phyloP scores from a whole-genome alignment of 1,140 invertebrate genomes.

The Lasioglossum albipes region DNA sequence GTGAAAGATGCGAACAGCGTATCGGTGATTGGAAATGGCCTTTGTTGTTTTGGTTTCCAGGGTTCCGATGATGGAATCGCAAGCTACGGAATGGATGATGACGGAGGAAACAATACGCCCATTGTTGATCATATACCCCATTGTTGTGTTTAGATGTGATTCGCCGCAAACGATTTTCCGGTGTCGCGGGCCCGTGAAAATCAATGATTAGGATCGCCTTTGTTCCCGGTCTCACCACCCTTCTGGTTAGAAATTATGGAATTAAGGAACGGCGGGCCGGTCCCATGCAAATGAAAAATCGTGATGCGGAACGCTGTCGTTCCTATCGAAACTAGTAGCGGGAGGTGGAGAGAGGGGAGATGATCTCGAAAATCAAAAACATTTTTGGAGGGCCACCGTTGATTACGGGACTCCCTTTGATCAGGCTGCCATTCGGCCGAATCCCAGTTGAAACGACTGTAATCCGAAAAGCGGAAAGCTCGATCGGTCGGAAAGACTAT shows the following conservation, averaged over 20 bases:
- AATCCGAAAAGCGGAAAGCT: no score
- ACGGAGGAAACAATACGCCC: conserved; percentile 45
- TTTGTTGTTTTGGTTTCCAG: conserved; percentile 48
- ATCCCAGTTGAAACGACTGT: no score
- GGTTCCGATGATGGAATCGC: conserved; percentile 44
- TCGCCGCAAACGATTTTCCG: conserved; percentile 48
- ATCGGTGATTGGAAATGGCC: conserved; percentile 54
- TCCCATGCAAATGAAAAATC: conserved; percentile 13
- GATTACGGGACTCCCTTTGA: neutral
- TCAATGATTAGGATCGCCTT: conserved; percentile 41
- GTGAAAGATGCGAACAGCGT: conserved; percentile 25
- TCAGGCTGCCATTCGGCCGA: no score
- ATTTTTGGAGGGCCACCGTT: neutral
- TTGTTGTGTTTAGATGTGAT: conserved; percentile 51
- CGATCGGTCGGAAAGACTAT: no score
- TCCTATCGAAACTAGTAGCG: no score
- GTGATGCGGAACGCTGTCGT: no score
- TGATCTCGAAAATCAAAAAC: neutral
- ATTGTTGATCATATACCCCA: conserved; percentile 45
- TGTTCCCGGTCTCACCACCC: conserved; percentile 3
- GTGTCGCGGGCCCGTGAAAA: conserved; percentile 33
- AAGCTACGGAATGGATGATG: conserved; percentile 30
- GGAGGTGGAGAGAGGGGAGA: no score
- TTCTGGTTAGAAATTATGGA: neutral
- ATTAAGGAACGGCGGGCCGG: neutral